Percentiles rank a stretch among this genome's conserved stretches.
Conservation (phyloP, 2,888 invertebrate genomes). For the Orthosia gothica region DNA sequence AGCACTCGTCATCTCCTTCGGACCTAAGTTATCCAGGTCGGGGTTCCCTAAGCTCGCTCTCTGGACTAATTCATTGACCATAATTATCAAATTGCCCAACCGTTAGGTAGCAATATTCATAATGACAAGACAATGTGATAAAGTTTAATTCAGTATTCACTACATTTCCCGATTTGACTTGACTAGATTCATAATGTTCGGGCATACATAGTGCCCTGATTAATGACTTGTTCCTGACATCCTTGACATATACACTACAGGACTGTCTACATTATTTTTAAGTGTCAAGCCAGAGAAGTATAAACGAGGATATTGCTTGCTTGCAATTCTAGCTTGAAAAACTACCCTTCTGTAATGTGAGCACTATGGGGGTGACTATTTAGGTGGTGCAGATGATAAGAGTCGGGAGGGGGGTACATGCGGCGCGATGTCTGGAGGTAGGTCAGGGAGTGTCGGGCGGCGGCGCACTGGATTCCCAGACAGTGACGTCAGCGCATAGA, state of each 20-base stretch:
- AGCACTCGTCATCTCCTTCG: too few relatives aligned
- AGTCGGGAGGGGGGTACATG: slow-evolving; percentile 68
- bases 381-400: slow-evolving; percentile 52
- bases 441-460: slow-evolving; percentile 86
- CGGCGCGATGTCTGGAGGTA: slow-evolving; percentile 84
- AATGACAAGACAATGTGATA: too few relatives aligned
- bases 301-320: neutral
- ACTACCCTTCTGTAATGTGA: neutral
- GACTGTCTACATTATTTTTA: neutral
- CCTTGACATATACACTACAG: neutral
- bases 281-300: neutral
- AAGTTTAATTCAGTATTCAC: too few relatives aligned
- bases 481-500: slow-evolving; percentile 89
- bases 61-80: too few relatives aligned
- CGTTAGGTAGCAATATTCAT: too few relatives aligned
- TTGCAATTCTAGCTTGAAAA: neutral
- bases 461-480: slow-evolving; percentile 89
- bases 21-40: too few relatives aligned
- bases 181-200: too few relatives aligned
- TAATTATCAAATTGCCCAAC: too few relatives aligned
- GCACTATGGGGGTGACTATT: slow-evolving; percentile 33
- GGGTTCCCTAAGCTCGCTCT: too few relatives aligned
- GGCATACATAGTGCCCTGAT: too few relatives aligned
- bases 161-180: too few relatives aligned
- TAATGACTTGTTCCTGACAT: too few relatives aligned